Evolutionary conservation across 2,113 vertebrate species (phyloP).

Genomic region (Clupea harengus): DNA sequence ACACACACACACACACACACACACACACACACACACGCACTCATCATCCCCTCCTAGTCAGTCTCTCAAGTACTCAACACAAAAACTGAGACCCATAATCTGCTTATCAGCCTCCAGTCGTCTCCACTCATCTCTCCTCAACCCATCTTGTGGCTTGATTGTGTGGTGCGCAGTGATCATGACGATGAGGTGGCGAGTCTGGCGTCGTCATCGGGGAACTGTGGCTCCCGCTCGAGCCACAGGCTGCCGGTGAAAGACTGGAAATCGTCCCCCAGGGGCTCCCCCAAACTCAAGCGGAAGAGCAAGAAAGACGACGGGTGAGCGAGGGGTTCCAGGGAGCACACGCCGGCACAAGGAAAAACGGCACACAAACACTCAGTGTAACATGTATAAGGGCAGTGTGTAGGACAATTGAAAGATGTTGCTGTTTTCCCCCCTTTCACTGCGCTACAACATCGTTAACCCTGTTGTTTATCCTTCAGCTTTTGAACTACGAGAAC

Average conservation of each 20-base stretch:
- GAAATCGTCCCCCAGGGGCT: slow-evolving; percentile 88
- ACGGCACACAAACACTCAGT: background rate
- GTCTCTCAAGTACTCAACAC: background rate
- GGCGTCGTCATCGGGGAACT: slow-evolving; percentile 82
- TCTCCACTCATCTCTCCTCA: slow-evolving; percentile 8
- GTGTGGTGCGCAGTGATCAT: slow-evolving; percentile 77
- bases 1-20: background rate
- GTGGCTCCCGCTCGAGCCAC: slow-evolving; percentile 80
- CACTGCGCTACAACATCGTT: background rate
- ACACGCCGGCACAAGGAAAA: too few species aligned
- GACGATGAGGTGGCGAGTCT: slow-evolving; percentile 92
- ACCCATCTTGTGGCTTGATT: background rate
- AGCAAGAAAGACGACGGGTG: slow-evolving; percentile 89
- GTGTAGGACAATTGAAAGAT: too few species aligned
- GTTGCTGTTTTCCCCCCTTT: too few species aligned
- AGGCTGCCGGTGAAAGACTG: slow-evolving; percentile 91
- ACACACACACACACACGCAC: background rate
- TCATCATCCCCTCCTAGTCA: background rate
- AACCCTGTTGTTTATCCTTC: background rate
- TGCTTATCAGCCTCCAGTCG: background rate
- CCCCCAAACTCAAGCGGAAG: slow-evolving; percentile 89
- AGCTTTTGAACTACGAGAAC: background rate
- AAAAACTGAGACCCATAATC: background rate
- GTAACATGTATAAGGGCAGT: background rate
- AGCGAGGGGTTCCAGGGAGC: background rate